A percentile compares a stretch with the other conserved stretches of the same genome.
phyloP scores from a whole-genome alignment of 2,113 vertebrate species.

The Nycticebus coucang region DNA sequence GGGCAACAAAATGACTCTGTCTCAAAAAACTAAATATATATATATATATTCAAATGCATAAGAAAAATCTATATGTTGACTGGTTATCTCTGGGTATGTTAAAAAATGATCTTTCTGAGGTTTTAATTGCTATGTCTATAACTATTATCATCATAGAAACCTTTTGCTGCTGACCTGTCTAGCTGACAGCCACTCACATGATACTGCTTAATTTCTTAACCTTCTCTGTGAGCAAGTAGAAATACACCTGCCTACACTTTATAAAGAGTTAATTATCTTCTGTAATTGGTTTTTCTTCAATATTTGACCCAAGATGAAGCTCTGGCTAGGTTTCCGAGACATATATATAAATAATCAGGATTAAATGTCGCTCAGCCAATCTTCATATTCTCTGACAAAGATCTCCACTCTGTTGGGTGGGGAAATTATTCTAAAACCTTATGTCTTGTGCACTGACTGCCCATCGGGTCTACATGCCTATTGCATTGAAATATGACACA shows the following conservation, averaged over 20 bases:
- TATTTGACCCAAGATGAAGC: constrained; percentile 18
- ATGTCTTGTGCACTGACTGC: not conserved
- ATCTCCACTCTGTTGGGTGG: not conserved
- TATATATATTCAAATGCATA: not conserved
- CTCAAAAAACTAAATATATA: too few species aligned
- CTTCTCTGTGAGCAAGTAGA: not conserved
- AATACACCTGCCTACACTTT: not conserved
- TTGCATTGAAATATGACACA: constrained; percentile 1
- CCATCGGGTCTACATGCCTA: not conserved
- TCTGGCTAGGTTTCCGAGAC: not conserved
- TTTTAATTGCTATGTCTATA: not conserved
- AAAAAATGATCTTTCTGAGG: not conserved
- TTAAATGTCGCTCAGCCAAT: not conserved
- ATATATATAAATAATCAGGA: not conserved
- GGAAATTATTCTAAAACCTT: constrained; percentile 3
- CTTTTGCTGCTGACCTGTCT: not conserved
- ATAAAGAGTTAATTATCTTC: not conserved
- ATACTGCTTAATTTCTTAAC: not conserved
- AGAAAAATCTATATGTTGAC: not conserved
- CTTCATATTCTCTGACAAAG: constrained; percentile 28
- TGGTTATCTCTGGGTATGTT: not conserved
- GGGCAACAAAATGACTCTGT: too few species aligned
- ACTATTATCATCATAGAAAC: not conserved
- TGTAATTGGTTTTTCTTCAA: constrained; percentile 21
- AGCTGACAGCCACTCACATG: not conserved